A percentile compares a stretch with the other conserved stretches of the same genome.
phyloP scores from a whole-genome alignment of 1,140 invertebrate genomes.

The Anastrepha obliqua region DNA sequence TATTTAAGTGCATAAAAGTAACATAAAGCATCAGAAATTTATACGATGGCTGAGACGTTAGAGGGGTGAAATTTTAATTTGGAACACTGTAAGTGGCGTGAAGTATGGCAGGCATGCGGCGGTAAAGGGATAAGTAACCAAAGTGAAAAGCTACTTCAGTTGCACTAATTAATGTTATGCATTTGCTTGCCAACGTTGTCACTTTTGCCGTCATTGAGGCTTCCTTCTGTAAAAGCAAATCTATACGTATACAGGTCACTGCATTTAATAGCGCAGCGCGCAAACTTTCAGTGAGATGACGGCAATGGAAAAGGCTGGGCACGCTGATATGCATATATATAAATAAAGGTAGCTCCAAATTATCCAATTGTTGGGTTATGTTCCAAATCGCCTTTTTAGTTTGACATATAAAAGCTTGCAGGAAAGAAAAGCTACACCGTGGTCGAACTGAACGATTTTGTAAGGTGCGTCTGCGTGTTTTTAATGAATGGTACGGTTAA shows the following conservation, averaged over 20 bases:
- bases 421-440: neutral
- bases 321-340: neutral
- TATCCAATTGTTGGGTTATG: neutral
- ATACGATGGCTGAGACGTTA: neutral
- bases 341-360: neutral
- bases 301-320: neutral
- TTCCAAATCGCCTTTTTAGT: neutral
- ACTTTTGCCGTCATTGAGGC: neutral
- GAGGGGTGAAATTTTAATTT: neutral
- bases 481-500: too few relatives aligned
- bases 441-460: too few relatives aligned
- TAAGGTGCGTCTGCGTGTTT: too few relatives aligned
- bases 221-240: neutral
- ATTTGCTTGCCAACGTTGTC: neutral
- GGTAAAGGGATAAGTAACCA: neutral
- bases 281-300: neutral
- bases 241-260: neutral
- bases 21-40: neutral
- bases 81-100: neutral
- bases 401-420: neutral
- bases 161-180: constrained; percentile 40
- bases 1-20: constrained; percentile 21
- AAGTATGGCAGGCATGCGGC: neutral
- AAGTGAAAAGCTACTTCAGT: constrained; percentile 34
- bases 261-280: neutral